Base-by-base conservation (phyloP, 2,113 vertebrate genomes). In the Mohoua ochrocephala region DNA sequence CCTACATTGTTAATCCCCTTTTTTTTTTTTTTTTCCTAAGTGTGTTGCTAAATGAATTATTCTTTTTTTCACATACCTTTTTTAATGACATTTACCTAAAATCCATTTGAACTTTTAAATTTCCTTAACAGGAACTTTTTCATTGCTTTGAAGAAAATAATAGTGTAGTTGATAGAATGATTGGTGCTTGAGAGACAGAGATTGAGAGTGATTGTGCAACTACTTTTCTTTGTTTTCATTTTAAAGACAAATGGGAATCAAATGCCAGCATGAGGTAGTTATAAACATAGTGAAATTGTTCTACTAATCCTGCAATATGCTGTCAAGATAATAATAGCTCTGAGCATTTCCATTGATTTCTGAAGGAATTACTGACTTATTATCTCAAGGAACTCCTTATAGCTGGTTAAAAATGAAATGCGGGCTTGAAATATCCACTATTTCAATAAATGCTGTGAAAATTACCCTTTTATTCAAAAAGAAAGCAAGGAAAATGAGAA, bases 211-310 rank as follows among this genome's bases (percentile, higher is more conserved):
- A 76, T 65, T 73, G 53, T 37, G 26, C 50, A 92, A 86, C 79
- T 47, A 69, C 45, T 90, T 94, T 91, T 87, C 82, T 91, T 93
- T 92, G n/a, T 85, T 93, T 93, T 85, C 63, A 92, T 93, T 95
- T 96, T 93, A 90, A 93, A 50, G 71, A 92, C 75, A 86, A 96
- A 92, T 94, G 79, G 61, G 75, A 95, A 94, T 95, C 83, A 96
- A 92, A 88, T 69, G 37, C 79, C 75, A 73, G 75, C 82, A 83
- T 75, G 78, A 96, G 49, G 70, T 76, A 76, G 67, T 79, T 83
- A 92, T 69, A 91, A 95, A 71, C 75, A 82, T 37, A 83, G 82
- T 42, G 71, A 90, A 94, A 94, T 90, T 92, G 12, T 94, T 90
- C 83, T 76, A 83, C 82, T 92, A 92, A 90, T 94, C 88, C 90